Base-by-base conservation (phyloP, 2,888 invertebrate species). In the Acholoe squamosa region DNA sequence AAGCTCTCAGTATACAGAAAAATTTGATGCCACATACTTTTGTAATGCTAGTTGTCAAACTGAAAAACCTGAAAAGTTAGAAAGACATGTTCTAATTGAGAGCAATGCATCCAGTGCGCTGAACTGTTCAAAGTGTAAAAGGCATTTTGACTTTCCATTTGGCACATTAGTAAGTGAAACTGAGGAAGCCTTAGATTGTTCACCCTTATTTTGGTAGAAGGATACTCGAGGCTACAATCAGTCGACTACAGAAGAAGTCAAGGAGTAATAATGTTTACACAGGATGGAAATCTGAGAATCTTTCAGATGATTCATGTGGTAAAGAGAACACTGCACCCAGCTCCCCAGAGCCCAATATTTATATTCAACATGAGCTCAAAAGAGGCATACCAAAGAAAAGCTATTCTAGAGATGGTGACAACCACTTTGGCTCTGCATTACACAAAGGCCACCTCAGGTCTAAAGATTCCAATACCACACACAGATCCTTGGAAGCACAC, bases 181-280 rank as follows among this genome's bases (percentile, higher is more conserved):
- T 43, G 43, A 61, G 3, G n/a, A 61, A n/a, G 61, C n/a, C 14
- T n/a, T n/a, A 61, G 3, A 19, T 7, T 1, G 5, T 14, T 3
- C n/a, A 61, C 61, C 5, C 3, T 84, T n/a, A 84, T 84, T 0
- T 33, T 67, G 54, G 76, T 14, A 1, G 51, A 1, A 84, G 25
- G 51, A 25, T 84, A 12, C 67, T 90, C 10, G 90, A 90, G 61
- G 43, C 80, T 34, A 90, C 86, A 12, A 84, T 90, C n/a, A 43
- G 51, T 12, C 31, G 90, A 25, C 86, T 90, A 19, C 22, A 28
- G 33, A 90, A 84, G 52, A 90, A 90, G 61, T 61, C 61, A 12
- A 19, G 61, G 19, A 61, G 19, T 19, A 61, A 61, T 61, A 19
- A 3, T 14, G 22, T 12, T 19, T 61, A 3, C 3, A n/a, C n/a